phyloP scores from a whole-genome alignment of 2,888 invertebrate genomes.

The Stenoptilia bipunctidactyla region DNA sequence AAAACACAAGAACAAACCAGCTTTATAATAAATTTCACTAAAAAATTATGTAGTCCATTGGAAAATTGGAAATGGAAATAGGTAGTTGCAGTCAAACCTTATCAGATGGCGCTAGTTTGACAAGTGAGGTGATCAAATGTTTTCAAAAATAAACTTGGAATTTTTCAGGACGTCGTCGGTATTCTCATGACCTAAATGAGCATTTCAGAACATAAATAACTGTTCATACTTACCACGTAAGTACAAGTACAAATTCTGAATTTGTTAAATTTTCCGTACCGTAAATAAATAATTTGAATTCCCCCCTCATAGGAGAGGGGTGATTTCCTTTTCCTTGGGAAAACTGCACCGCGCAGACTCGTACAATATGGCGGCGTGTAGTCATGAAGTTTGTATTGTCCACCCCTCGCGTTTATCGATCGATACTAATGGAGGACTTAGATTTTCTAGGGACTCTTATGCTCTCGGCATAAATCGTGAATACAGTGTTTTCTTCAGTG shows the following conservation, averaged over 20 bases:
- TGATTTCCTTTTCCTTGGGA: slow-evolving; percentile 63
- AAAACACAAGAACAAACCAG: too few relatives aligned
- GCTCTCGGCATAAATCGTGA: slow-evolving; percentile 50
- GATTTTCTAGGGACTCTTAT: slow-evolving; percentile 59
- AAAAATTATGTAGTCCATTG: too few relatives aligned
- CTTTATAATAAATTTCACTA: too few relatives aligned
- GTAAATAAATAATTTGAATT: slow-evolving; percentile 13
- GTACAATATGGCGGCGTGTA: slow-evolving; percentile 76
- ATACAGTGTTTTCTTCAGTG: slow-evolving; percentile 51
- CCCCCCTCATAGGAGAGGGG: slow-evolving; percentile 62
- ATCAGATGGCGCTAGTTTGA: slow-evolving; percentile 33
- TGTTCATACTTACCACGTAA: too few relatives aligned
- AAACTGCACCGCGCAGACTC: slow-evolving; percentile 76
- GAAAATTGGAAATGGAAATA: too few relatives aligned
- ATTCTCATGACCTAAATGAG: slow-evolving; percentile 15
- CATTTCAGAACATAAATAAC: neutral
- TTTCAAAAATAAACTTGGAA: slow-evolving; percentile 65
- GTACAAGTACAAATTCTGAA: neutral
- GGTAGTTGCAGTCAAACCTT: too few relatives aligned
- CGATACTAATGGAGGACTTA: slow-evolving; percentile 74
- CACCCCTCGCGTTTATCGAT: slow-evolving; percentile 70
- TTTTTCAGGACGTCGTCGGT: slow-evolving; percentile 48
- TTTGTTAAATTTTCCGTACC: neutral
- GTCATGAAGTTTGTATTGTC: slow-evolving; percentile 61
- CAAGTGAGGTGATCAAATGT: slow-evolving; percentile 54